A percentile compares a stretch with the other conserved stretches of the same genome.
phyloP scores from a whole-genome alignment of 2,113 vertebrate genomes.

The Pteruthius melanotis region DNA sequence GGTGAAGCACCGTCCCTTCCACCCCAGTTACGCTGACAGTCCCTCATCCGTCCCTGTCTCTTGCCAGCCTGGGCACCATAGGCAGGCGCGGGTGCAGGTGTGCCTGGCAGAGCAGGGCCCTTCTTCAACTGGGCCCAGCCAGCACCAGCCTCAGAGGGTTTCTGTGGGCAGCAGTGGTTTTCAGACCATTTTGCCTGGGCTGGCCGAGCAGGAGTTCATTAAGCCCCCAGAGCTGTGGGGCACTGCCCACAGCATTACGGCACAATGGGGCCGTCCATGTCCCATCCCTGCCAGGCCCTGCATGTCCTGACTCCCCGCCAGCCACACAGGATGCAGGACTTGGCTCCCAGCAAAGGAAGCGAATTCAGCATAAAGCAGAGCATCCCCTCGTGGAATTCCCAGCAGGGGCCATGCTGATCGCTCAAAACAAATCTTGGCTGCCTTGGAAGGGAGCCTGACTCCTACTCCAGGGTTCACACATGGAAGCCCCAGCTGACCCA shows the following conservation, averaged over 20 bases:
- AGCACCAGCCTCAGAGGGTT: neutral
- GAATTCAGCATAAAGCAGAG: neutral
- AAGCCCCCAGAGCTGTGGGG: neutral
- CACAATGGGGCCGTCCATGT: accelerated
- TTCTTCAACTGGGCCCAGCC: neutral
- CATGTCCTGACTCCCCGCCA: neutral
- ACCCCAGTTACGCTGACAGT: accelerated
- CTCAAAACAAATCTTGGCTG: slow-evolving; percentile 6
- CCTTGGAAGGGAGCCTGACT: neutral
- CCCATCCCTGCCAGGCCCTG: accelerated
- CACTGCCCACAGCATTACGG: neutral
- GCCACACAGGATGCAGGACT: neutral
- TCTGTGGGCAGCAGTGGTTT: neutral
- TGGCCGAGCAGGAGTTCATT: accelerated
- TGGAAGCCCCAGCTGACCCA: neutral
- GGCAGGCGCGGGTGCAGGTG: neutral
- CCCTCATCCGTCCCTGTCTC: accelerated
- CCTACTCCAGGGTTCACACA: neutral
- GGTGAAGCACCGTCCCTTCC: neutral
- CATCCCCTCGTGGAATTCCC: neutral
- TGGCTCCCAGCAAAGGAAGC: neutral
- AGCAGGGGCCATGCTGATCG: neutral
- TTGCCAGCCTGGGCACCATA: accelerated
- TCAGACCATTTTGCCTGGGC: accelerated
- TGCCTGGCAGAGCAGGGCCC: accelerated